These are phyloP conservation scores for Sylvilagus floridanus DNA, from an alignment of 2,797 vertebrate species.

Conservation along the genomic window DNA sequence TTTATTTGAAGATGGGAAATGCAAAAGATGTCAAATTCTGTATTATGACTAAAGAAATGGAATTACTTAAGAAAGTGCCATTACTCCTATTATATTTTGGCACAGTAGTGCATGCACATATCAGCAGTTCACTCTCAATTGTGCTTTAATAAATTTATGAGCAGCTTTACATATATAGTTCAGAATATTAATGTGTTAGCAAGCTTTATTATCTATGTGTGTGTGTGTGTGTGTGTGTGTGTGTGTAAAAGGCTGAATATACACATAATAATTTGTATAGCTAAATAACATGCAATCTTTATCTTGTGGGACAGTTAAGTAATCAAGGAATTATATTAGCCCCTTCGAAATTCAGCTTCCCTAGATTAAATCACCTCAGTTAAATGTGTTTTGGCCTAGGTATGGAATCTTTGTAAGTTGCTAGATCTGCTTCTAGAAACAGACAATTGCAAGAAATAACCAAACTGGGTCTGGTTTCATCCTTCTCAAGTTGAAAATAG, in stretches of 20 bases:
- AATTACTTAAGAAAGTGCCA: not conserved
- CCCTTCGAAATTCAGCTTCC: not conserved
- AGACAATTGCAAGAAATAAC: not conserved
- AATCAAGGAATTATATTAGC: conserved; percentile 30
- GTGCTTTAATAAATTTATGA: not conserved
- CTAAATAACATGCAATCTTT: conserved; percentile 41
- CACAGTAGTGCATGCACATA: not conserved
- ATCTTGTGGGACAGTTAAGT: not conserved
- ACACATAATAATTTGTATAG: not conserved
- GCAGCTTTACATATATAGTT: not conserved
- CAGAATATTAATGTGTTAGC: not conserved
- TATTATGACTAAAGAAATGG: not conserved
- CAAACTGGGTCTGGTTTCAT: not conserved
- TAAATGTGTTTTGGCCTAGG: not conserved
- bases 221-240: not conserved
- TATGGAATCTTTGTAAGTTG: not conserved
- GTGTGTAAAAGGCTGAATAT: not conserved
- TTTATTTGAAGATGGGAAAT: conserved; percentile 5
- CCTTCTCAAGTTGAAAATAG: not conserved
- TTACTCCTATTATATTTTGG: conserved; percentile 25
- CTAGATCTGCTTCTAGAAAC: not conserved
- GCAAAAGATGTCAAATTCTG: not conserved
- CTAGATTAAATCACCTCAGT: not conserved
- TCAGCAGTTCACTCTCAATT: not conserved
- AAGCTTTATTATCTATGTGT: not conserved